Percentiles rank a stretch among this genome's conserved stretches.
Conservation (phyloP, 1,140 invertebrate species). For the Coenobita brevimanus region DNA sequence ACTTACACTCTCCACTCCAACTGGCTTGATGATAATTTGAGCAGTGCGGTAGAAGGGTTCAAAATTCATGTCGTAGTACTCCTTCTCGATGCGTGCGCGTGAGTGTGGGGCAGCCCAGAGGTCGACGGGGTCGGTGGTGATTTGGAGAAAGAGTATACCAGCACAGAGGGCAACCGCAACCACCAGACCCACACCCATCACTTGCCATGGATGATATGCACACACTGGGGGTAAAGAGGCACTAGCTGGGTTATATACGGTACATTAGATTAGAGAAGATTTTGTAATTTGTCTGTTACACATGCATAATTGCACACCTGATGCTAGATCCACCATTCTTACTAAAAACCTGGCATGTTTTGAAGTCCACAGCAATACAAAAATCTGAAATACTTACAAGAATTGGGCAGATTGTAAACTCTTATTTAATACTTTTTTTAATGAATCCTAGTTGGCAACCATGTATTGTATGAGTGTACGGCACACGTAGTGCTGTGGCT, state of each 20-base stretch:
- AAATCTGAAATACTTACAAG: too few relatives aligned
- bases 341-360: too few relatives aligned
- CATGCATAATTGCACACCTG: too few relatives aligned
- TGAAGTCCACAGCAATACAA: too few relatives aligned
- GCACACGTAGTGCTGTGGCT: too few relatives aligned
- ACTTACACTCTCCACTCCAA: constrained; percentile 72
- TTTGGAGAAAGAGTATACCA: constrained; percentile 81
- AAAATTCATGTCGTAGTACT: constrained; percentile 95
- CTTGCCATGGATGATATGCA: constrained; percentile 84
- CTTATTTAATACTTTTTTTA: too few relatives aligned
- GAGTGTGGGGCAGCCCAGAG: constrained; percentile 95
- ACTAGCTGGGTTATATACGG: not conserved
- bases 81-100: constrained; percentile 86
- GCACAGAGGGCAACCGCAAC: constrained; percentile 78
- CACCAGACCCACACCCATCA: constrained; percentile 83
- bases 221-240: constrained; percentile 77
- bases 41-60: constrained; percentile 97
- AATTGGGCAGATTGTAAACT: too few relatives aligned
- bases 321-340: too few relatives aligned
- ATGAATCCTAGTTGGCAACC: too few relatives aligned
- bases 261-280: not conserved
- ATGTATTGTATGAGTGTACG: too few relatives aligned
- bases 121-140: constrained; percentile 96
- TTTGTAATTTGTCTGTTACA: too few relatives aligned
- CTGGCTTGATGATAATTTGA: constrained; percentile 85